Conservation (phyloP, 2,113 vertebrate species). For the Cheilinus undulatus region DNA sequence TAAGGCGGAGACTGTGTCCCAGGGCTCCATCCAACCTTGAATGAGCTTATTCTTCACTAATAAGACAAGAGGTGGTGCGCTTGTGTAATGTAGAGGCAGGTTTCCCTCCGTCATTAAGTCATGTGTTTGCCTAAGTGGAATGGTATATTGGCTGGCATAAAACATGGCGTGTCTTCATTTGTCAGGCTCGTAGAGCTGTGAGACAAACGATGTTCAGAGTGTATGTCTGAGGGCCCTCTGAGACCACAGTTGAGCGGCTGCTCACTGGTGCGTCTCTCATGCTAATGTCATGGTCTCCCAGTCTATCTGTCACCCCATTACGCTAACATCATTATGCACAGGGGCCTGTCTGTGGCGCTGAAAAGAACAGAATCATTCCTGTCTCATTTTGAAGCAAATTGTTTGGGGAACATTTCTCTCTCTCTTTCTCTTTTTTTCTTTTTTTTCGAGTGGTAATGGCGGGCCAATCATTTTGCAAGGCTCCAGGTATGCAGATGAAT, state of each 20-base stretch:
- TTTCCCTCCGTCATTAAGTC: conserved; percentile 71
- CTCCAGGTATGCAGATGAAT: conserved; percentile 86
- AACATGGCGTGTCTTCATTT: conserved; percentile 78
- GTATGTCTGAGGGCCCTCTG: conserved; percentile 80
- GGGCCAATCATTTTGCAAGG: conserved; percentile 82
- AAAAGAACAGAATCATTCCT: conserved; percentile 86
- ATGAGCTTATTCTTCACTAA: conserved; percentile 62
- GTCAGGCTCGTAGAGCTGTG: conserved; percentile 73
- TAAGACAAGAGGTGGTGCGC: conserved; percentile 65
- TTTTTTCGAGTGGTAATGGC: conserved; percentile 63
- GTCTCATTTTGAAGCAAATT: conserved; percentile 86
- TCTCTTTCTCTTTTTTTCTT: conserved; percentile 23
- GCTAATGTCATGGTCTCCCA: conserved; percentile 86
- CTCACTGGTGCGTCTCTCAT: conserved; percentile 86
- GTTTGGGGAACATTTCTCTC: conserved; percentile 83
- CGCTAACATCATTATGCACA: conserved; percentile 86
- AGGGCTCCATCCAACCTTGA: conserved; percentile 52
- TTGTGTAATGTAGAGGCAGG: conserved; percentile 47
- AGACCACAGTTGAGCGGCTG: conserved; percentile 84
- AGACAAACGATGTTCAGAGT: conserved; percentile 76
- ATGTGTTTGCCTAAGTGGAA: conserved; percentile 75
- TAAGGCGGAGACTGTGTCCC: conserved; percentile 23
- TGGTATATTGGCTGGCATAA: conserved; percentile 72
- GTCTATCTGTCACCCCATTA: conserved; percentile 86
- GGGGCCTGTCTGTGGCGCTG: conserved; percentile 76